Evolutionary conservation across 2,113 vertebrate species (phyloP), one percentile per base, ranked within the genome.

Genomic region (Gymnobelideus leadbeateri): DNA sequence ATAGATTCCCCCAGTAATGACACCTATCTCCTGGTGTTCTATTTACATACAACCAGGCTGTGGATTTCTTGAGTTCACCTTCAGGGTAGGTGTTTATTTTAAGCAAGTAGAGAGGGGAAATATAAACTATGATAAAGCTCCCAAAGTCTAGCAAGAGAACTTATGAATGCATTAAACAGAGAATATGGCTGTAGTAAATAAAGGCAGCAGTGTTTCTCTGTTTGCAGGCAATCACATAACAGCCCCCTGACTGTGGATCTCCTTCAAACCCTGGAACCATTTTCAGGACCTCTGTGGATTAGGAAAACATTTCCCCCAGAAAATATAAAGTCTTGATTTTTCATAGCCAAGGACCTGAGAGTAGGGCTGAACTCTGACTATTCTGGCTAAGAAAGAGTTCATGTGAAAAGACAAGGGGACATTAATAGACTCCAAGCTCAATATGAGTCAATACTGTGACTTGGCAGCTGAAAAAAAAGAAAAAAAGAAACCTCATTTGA

Each of bases 171-270:
- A 84, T 84, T 84, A 84, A 84, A 43, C 68, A 23, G 19, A 43
- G 68, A 84, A 84, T 84, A 84, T 84, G 68, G n/a, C 68, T 84
- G 68, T 84, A 84, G 68, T 84, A 84, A 84, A 84, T 84, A 84
- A 43, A 43, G 68, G 68, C 19, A 84, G 37, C n/a, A 84, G n/a
- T 43, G 68, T 84, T 84, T 84, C 19, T 84, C 37, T 43, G 37
- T 84, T 84, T 43, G 16, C n/a, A 84, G 68, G 68, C 43, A 84
- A 43, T 84, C 68, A 43, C 68, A 84, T 43, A 84, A 84, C 68
- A 84, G 68, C 68, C n/a, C n/a, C 68, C 19, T 84, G n/a, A 84
- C 68, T 84, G n/a, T 84, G 68, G n/a, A 84, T 84, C 68, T 84
- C 68, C 68, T 84, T 84, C 37, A 84, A 84, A 84, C 0, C 37